Conservation (phyloP, 2,888 invertebrate species). For the Drosophila longiperda region DNA sequence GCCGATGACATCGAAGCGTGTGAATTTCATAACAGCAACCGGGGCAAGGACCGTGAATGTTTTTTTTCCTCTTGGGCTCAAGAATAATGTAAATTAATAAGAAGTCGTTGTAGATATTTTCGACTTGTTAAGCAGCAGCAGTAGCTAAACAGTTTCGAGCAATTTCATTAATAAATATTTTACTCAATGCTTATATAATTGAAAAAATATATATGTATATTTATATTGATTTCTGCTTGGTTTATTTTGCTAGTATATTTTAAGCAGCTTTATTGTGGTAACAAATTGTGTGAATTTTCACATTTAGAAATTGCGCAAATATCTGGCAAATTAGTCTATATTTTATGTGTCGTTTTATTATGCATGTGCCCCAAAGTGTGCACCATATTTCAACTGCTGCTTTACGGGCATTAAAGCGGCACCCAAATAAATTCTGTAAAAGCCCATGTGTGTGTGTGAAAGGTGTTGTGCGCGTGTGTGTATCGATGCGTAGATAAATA, state of each 20-base stretch:
- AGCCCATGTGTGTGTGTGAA: not conserved
- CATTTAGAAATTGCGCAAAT: slow-evolving; percentile 41
- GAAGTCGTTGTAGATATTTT: slow-evolving; percentile 29
- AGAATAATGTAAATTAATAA: slow-evolving; percentile 46
- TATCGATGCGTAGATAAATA: slow-evolving; percentile 14
- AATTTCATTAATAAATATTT: slow-evolving; percentile 74
- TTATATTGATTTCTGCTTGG: slow-evolving; percentile 8
- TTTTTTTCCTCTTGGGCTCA: not conserved
- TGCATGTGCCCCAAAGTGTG: slow-evolving; percentile 49
- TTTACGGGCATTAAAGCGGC: slow-evolving; percentile 34
- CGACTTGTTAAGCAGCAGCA: slow-evolving; percentile 29
- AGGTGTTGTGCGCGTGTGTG: slow-evolving; percentile 4
- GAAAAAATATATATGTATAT: slow-evolving; percentile 11
- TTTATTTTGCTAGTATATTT: slow-evolving; percentile 28
- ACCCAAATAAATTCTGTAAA: slow-evolving; percentile 55
- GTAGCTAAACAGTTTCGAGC: slow-evolving; percentile 56
- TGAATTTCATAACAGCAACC: slow-evolving; percentile 39
- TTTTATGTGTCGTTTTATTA: slow-evolving; percentile 54
- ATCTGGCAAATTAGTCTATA: slow-evolving; percentile 65
- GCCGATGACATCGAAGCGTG: slow-evolving; percentile 69
- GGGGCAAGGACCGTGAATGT: not conserved
- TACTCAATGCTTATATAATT: slow-evolving; percentile 32
- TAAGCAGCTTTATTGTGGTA: slow-evolving; percentile 25
- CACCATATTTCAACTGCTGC: slow-evolving; percentile 56
- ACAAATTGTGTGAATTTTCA: slow-evolving; percentile 35